Base-by-base conservation (phyloP, 2,113 vertebrate species). In the Oryzias curvinotus region DNA sequence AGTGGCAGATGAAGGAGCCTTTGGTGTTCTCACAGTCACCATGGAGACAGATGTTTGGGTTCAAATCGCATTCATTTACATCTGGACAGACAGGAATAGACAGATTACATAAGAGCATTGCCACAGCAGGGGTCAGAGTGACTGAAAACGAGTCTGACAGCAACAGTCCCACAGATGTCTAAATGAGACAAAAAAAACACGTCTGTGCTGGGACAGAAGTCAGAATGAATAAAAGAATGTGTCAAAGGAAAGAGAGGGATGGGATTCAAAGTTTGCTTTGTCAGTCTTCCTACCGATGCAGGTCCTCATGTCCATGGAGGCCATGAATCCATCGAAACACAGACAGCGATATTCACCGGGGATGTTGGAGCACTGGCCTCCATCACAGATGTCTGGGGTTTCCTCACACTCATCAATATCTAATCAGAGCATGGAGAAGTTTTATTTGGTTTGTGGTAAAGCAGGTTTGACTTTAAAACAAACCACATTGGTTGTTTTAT, bases 1-100 rank as follows among this genome's bases (percentile, higher is more conserved):
- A 98, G 80, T 95, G 95, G 69, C 96, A 98, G 85, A 97, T 94
- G 84, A 98, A 98, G 55, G 96, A 97, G 17, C 96, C 95, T 75
- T 95, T 95, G 0, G 95, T 98, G 88, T 98, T 98, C 81, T 98
- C 94, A 17, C 95, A 98, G 67, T 94, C 93, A 0, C 96, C 95
- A 0, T 95, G 95, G 73, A 96, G 92, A 83, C 95, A 97, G 90
- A 97, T 93, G 87, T 96, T 94, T 30, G 94, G 94, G 85, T 95
- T 97, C 74, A 96, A 87, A 71, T 97, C 94, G 30, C 95, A 98
- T 70, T 98, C 95, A 0, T 97, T 95, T 69, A 98, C 93, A 67
- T 97, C 95, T 97, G 85, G 46, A 28, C 45, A 52, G 64, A 62
- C 55, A 68, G 19, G 19, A 45, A 64, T 2, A 41, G 43, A 74